A percentile compares a stretch with the other conserved stretches of the same genome.
Conservation (phyloP, 2,888 invertebrate genomes). For the Dendrolimus pini region DNA sequence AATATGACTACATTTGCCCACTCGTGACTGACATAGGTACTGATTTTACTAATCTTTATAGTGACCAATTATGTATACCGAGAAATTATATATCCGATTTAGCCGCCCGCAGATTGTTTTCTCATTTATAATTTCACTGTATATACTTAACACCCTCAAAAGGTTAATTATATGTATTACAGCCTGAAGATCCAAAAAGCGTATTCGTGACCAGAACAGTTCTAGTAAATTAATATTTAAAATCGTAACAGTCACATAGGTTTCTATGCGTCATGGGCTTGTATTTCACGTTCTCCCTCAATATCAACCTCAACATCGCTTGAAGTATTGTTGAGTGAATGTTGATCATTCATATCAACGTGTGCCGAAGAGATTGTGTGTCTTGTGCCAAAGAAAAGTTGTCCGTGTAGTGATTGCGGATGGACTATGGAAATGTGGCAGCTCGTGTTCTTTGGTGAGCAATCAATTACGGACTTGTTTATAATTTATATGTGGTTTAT, state of each 20-base stretch:
- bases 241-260: neutral
- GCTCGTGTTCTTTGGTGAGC: neutral
- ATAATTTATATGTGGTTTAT: no score
- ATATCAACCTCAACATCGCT: neutral
- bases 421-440: neutral
- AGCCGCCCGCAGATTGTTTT: no score
- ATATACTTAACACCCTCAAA: no score
- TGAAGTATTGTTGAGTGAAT: neutral
- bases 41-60: no score
- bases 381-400: neutral
- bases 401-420: neutral
- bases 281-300: neutral
- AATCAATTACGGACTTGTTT: neutral
- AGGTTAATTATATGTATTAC: no score
- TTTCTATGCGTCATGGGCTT: neutral
- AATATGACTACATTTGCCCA: no score
- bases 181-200: no score
- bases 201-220: neutral
- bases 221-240: neutral
- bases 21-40: no score
- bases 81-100: no score
- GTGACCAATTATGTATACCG: no score
- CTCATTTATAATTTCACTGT: no score
- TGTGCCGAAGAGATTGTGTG: neutral
- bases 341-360: neutral